These are phyloP conservation scores for Bursaphelenchus okinawaensis DNA, from an alignment of 2,888 invertebrate species.

Conservation along the genomic window DNA sequence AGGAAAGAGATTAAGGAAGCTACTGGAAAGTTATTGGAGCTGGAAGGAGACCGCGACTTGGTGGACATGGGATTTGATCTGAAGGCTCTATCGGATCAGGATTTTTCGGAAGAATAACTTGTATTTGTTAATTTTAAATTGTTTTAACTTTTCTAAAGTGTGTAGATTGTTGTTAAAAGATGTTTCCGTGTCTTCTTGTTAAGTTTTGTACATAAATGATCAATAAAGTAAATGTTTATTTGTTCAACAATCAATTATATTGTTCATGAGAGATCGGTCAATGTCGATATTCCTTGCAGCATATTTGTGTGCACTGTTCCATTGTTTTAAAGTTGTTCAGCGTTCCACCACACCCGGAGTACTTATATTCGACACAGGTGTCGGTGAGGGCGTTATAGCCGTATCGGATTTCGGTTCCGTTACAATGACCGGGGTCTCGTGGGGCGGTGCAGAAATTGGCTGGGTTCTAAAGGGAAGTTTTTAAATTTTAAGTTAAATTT, in stretches of 20 bases:
- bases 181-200: background rate
- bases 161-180: background rate
- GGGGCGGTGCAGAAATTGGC: constrained; percentile 52
- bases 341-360: constrained; percentile 54
- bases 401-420: constrained; percentile 38
- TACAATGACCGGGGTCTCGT: constrained; percentile 51
- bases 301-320: constrained; percentile 54
- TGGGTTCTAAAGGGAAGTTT: constrained; percentile 37
- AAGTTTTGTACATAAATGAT: background rate
- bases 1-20: constrained; percentile 2
- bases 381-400: constrained; percentile 47
- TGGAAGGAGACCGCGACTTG: constrained; percentile 8
- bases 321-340: constrained; percentile 47
- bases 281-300: constrained; percentile 49
- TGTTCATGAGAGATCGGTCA: background rate
- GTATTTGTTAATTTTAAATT: no score
- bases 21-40: background rate
- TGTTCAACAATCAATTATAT: background rate
- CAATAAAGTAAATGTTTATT: background rate
- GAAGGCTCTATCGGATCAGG: background rate
- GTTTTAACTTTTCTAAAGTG: no score
- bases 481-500: background rate
- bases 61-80: constrained; percentile 1
- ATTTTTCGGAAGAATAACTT: no score
- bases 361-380: constrained; percentile 48